phyloP scores from a whole-genome alignment of 1,140 invertebrate genomes.

The Adelges cooleyi region DNA sequence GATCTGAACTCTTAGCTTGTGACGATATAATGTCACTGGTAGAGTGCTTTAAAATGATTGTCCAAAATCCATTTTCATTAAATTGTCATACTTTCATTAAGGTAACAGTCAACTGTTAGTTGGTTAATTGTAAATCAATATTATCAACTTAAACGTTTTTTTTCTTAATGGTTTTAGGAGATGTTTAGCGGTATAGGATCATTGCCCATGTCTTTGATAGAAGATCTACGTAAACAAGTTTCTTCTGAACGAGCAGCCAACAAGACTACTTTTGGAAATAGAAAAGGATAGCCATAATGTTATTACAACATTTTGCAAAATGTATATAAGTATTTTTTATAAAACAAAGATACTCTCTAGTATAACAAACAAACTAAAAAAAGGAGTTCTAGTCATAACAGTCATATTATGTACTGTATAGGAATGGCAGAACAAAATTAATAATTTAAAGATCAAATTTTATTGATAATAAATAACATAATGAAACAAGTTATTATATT shows the following conservation, averaged over 20 bases:
- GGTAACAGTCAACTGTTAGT: conserved; percentile 41
- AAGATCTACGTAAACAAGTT: neutral
- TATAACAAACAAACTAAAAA: no score
- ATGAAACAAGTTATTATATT: no score
- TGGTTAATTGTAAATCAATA: no score
- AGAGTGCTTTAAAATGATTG: conserved; percentile 64
- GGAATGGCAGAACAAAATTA: no score
- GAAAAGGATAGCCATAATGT: neutral
- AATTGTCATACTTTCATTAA: conserved; percentile 77
- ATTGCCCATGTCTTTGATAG: conserved; percentile 36
- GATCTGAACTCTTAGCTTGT: conserved; percentile 54
- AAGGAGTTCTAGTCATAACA: no score
- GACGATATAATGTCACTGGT: conserved; percentile 62
- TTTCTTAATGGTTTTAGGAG: conserved; percentile 54
- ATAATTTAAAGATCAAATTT: no score
- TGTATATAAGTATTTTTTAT: no score
- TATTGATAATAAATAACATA: no score
- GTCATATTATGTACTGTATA: no score
- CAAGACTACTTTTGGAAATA: neutral
- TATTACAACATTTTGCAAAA: no score
- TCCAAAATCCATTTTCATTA: conserved; percentile 55
- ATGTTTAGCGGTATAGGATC: conserved; percentile 68
- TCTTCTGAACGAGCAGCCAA: neutral
- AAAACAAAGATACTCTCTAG: no score
- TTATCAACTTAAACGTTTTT: no score